Percentiles rank a stretch among this genome's conserved stretches.
Conservation (phyloP, 1,140 invertebrate species). For the Wiebesia pumilae region DNA sequence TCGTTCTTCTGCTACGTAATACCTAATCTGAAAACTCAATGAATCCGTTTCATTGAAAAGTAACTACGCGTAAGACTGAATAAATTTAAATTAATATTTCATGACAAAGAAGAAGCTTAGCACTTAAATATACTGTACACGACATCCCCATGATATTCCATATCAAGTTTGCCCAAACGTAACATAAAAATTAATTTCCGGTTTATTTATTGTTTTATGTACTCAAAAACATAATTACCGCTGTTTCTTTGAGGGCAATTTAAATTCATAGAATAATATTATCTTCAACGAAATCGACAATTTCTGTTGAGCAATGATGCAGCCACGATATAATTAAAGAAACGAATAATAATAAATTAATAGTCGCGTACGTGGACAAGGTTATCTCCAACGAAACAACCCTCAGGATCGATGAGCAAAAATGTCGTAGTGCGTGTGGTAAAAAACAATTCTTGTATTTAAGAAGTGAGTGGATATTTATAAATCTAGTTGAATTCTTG, state of each 20-base stretch:
- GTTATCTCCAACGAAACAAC: not conserved
- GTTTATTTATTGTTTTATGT: not conserved
- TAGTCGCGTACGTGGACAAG: not conserved
- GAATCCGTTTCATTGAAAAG: no score
- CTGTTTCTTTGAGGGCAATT: not conserved
- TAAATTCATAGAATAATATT: not conserved
- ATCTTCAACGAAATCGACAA: not conserved
- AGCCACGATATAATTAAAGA: conserved; percentile 21
- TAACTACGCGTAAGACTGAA: no score
- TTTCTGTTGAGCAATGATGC: not conserved
- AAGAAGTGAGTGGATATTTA: not conserved
- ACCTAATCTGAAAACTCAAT: no score
- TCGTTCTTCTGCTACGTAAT: no score
- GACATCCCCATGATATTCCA: no score
- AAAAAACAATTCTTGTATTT: not conserved
- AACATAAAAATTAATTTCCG: not conserved
- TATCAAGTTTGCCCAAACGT: not conserved
- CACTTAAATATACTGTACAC: no score
- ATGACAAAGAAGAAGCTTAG: no score
- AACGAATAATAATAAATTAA: conserved; percentile 40
- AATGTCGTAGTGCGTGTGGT: conserved; percentile 6
- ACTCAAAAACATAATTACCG: not conserved
- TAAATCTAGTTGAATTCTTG: not conserved
- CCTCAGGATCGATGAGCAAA: conserved; percentile 42
- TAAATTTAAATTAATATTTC: no score